These are phyloP conservation scores for Cassiopea andromeda DNA, from an alignment of 30 jellyfish, hydroid and myxozoan genomes.

Conservation along the genomic window DNA sequence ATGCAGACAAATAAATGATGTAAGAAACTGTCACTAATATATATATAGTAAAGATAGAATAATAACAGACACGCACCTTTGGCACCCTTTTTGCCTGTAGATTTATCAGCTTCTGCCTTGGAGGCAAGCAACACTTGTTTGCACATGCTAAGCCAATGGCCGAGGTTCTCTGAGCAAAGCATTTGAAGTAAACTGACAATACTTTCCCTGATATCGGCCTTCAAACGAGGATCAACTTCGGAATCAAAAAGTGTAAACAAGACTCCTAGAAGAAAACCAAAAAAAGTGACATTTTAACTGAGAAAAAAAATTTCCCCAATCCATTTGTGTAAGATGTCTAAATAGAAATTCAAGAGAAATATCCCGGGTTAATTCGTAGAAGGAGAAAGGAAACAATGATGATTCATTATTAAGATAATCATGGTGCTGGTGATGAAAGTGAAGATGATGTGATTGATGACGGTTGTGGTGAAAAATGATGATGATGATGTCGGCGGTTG, in stretches of 20 bases:
- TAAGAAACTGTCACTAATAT: not conserved
- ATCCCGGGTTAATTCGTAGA: too few relatives aligned
- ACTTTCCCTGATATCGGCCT: slow-evolving; percentile 93
- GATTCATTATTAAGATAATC: too few relatives aligned
- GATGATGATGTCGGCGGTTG: too few relatives aligned
- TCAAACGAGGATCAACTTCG: slow-evolving; percentile 86
- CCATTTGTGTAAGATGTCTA: too few relatives aligned
- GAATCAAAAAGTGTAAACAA: slow-evolving; percentile 91
- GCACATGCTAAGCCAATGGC: slow-evolving; percentile 95
- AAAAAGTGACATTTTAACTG: too few relatives aligned
- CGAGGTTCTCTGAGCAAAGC: slow-evolving; percentile 79
- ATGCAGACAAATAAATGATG: too few relatives aligned
- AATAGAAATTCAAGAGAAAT: too few relatives aligned
- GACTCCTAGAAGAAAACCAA: slow-evolving; percentile 52
- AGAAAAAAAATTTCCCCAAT: too few relatives aligned
- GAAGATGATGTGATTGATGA: too few relatives aligned
- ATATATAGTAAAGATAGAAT: not conserved
- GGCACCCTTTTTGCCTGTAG: slow-evolving; percentile 23
- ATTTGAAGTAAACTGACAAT: slow-evolving; percentile 84
- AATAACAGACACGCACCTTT: slow-evolving; percentile 35
- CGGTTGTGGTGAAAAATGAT: too few relatives aligned
- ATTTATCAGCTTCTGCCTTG: slow-evolving; percentile 77
- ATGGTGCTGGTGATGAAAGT: too few relatives aligned
- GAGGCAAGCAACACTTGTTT: slow-evolving; percentile 98
- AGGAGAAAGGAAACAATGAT: too few relatives aligned